Percentiles rank a stretch among this genome's conserved stretches.
These are phyloP conservation scores for Distichodus sexfasciatus DNA, from an alignment of 2,797 vertebrate genomes.

Conservation along the genomic window DNA sequence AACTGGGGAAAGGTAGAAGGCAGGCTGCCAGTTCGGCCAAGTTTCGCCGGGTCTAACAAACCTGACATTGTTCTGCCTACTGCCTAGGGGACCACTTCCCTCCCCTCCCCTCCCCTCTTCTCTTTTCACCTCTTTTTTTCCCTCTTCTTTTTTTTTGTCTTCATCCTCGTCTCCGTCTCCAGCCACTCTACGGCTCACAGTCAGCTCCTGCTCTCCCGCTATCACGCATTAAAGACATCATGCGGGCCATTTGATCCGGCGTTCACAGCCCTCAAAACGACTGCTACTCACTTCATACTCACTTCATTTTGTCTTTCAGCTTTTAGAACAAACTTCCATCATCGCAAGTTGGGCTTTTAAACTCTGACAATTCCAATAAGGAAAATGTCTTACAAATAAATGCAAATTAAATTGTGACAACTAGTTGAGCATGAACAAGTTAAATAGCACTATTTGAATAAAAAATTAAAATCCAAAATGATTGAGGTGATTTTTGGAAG, in stretches of 20 bases:
- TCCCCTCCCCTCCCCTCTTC: constrained; percentile 29
- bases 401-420: too few relatives aligned
- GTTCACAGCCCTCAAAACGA: constrained; percentile 26
- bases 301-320: background rate
- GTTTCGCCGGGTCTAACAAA: constrained; percentile 71
- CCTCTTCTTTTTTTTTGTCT: constrained; percentile 48
- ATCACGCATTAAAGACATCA: constrained; percentile 25
- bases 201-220: constrained; percentile 20
- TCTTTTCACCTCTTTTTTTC: constrained; percentile 40
- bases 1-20: constrained; percentile 64
- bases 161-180: constrained; percentile 4
- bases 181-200: constrained; percentile 35
- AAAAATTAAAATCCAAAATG: too few relatives aligned
- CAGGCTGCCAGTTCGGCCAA: constrained; percentile 71
- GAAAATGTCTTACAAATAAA: too few relatives aligned
- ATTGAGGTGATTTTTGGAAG: too few relatives aligned
- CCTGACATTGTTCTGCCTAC: constrained; percentile 72
- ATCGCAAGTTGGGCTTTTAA: too few relatives aligned
- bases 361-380: too few relatives aligned
- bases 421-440: too few relatives aligned
- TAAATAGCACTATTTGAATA: too few relatives aligned
- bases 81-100: constrained; percentile 42
- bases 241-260: constrained; percentile 23
- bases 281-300: constrained; percentile 19
- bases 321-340: too few relatives aligned